Base-by-base conservation (phyloP, 1,140 invertebrate species). In the Lucilia sericata region DNA sequence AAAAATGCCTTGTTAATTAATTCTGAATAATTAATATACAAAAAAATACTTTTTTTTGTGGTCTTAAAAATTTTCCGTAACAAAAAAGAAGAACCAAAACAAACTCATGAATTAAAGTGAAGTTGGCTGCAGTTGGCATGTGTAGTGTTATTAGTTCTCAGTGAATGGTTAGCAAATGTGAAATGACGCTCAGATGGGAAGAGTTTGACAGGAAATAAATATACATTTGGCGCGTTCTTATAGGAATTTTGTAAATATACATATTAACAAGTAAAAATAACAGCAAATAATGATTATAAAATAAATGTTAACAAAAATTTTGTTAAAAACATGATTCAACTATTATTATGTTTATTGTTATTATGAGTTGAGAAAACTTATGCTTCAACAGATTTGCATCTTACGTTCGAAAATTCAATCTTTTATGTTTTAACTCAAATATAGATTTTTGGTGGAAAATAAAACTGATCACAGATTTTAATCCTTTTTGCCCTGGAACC, bases 31-130 rank as follows among this genome's bases (percentile, higher is more conserved):
- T 70, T 21, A 70, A 19, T 70, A 60, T 60, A 70, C 65, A 70
- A 70, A 19, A 70, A 70, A 70, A 70, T 21, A 17, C n/a, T 21
- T 70, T 21, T n/a, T 70, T 70, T 70, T 21, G 19, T 70, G n/a
- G 19, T 21, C 65, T 70, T 21, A 70, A 70, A 70, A 70, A 70
- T 49, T 80, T 80, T 36, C 34, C 75, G 75, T 80, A 70, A 49
- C n/a, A 49, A 49, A 80, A 80, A 80, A 80, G 47, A 80, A 80
- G 47, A 80, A 80, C 42, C 76, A 80, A 80, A 80, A 80, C 76
- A 80, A 80, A 80, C 76, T 49, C 21, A 30, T 80, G n/a, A 60
- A 60, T 60, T 60, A 5, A 36, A 7, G 12, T 36, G 74, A 76
- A 76, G 74, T 76, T 76, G n/a, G 74, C 74, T 76, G 74, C 74